Percentiles rank a stretch among this genome's conserved stretches.
phyloP scores from a whole-genome alignment of 1,140 invertebrate species.

The Papilio xuthus region DNA sequence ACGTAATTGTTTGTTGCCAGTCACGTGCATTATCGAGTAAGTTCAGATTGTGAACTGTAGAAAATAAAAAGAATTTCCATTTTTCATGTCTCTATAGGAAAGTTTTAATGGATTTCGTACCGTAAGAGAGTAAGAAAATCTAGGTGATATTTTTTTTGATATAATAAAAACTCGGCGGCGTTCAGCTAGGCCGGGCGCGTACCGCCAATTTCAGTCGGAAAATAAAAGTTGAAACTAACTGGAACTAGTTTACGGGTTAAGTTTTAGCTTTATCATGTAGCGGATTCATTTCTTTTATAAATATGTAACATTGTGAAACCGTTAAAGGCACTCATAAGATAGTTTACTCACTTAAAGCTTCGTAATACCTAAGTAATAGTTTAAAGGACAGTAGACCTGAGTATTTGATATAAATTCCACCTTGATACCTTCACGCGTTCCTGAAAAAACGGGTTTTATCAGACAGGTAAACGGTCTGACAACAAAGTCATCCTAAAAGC shows the following conservation, averaged over 20 bases:
- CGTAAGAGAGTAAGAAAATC: constrained; percentile 40
- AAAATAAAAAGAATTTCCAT: constrained; percentile 53
- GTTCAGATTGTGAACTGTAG: constrained; percentile 40
- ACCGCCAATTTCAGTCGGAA: constrained; percentile 17
- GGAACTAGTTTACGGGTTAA: constrained; percentile 14
- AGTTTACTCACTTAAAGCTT: not conserved
- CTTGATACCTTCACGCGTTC: too few relatives aligned
- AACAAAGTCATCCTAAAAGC: too few relatives aligned
- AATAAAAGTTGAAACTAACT: constrained; percentile 24
- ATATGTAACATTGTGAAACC: constrained; percentile 4
- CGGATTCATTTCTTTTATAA: not conserved
- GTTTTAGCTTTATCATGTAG: constrained; percentile 13
- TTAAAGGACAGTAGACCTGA: too few relatives aligned
- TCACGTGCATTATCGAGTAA: constrained; percentile 48
- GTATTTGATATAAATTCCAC: too few relatives aligned
- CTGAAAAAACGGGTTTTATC: too few relatives aligned
- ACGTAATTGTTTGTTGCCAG: constrained; percentile 43
- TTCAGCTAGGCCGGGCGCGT: constrained; percentile 24
- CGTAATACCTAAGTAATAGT: not conserved
- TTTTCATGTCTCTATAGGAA: constrained; percentile 53
- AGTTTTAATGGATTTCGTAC: constrained; percentile 58
- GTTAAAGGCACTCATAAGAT: not conserved
- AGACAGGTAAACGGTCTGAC: too few relatives aligned
- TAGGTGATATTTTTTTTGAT: constrained; percentile 37
- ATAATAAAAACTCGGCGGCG: constrained; percentile 29